Percentiles rank a stretch among this genome's conserved stretches.
phyloP scores from a whole-genome alignment of 2,888 invertebrate genomes.

The Brachyopa scutellaris region DNA sequence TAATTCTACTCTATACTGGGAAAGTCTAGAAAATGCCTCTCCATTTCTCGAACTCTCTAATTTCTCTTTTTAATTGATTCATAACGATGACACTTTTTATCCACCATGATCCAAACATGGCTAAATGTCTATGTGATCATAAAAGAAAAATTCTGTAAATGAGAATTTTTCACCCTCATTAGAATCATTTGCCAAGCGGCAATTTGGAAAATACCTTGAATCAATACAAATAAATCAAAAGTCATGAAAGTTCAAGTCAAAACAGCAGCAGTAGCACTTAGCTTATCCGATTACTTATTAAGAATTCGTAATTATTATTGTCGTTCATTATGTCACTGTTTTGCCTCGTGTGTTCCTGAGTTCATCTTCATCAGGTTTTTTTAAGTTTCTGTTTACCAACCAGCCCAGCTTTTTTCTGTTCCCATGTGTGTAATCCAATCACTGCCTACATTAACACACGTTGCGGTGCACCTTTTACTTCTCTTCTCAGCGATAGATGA shows the following conservation, averaged over 20 bases:
- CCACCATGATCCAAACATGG: no score
- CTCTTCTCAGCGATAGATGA: slow-evolving; percentile 11
- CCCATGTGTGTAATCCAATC: slow-evolving; percentile 40
- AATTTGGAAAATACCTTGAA: slow-evolving; percentile 25
- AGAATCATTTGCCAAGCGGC: slow-evolving; percentile 6
- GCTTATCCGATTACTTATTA: slow-evolving; percentile 24
- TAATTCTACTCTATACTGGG: no score
- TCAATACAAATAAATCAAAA: slow-evolving; percentile 17
- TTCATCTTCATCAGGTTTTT: slow-evolving; percentile 37
- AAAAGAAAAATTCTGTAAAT: no score
- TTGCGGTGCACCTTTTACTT: slow-evolving; percentile 21
- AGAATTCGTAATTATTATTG: slow-evolving; percentile 58
- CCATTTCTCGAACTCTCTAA: no score
- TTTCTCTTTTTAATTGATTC: no score
- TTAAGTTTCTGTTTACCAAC: no score
- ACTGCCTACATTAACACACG: slow-evolving; percentile 30
- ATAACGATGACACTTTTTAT: no score
- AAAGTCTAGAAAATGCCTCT: no score
- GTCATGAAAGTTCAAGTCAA: not conserved
- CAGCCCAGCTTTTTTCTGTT: slow-evolving; percentile 30
- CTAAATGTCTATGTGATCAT: no score
- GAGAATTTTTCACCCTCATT: no score
- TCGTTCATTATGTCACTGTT: slow-evolving; percentile 65
- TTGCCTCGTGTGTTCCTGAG: not conserved
- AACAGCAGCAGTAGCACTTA: not conserved